Base-by-base conservation (phyloP, 92 coral and sea anemone species). In the Actinernus sp. region DNA sequence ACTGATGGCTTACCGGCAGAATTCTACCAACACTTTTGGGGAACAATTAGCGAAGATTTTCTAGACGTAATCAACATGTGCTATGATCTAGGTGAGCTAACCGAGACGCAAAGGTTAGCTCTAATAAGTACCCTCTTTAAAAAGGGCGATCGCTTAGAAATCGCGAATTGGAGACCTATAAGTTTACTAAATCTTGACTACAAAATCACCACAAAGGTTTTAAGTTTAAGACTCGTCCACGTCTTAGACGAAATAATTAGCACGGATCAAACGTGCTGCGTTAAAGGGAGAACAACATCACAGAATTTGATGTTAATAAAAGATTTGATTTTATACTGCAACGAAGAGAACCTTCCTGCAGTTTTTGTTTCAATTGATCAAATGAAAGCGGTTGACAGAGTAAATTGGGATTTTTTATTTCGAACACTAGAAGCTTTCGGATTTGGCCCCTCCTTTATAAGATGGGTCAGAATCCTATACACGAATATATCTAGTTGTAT, bases 391-490 rank as follows among this genome's bases (percentile, higher is more conserved):
- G n/a, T n/a, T n/a, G n/a, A 55, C 34, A 21, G 33, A 16, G 32
- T 37, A 33, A 68, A 40, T 19, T 31, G 68, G 38, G 24, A 36
- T n/a, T 55, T 18, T 31, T 31, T 68, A 18, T 68, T 55, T 31
- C 3, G 54, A 1, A 17, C 34, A 19, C 67, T 68, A 16, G 16
- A 39, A 11, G 49, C 65, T 58, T 60, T 58, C 50, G 49, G 36
- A 20, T 68, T 59, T 46, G 72, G 73, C 6, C 24, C 73, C 46
- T 71, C 79, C 9, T 71, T 71, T 48, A 59, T 60, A 3, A 45
- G 31, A 19, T 60, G 73, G 79, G 43, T 60, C 11, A 17, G 50
- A 0, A 61, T 64, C 10, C 56, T 71, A 58, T 72, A 72, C 31
- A 29, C 59, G 24, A 36, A 52, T 18, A 58, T 57, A 14, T 68